Evolutionary conservation across 1,140 invertebrate species (phyloP).

Genomic region (Schlechtendalia chinensis): DNA sequence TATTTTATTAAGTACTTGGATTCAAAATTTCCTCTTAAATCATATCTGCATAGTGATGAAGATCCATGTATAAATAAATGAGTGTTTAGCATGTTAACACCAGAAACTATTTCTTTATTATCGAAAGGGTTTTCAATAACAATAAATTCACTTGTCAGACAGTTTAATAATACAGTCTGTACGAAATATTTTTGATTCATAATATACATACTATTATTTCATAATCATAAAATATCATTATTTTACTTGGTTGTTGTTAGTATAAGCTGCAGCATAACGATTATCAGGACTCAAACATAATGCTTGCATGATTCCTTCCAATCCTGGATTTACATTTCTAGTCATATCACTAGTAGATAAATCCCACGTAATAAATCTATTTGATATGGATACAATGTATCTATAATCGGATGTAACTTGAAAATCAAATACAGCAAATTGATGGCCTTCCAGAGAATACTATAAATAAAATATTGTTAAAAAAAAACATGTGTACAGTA

Average conservation of each 20-base stretch:
- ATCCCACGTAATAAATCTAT: conserved; percentile 97
- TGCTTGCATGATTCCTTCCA: conserved; percentile 94
- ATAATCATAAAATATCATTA: neutral
- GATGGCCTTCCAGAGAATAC: conserved; percentile 96
- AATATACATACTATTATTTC: neutral
- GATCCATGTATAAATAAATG: conserved; percentile 68
- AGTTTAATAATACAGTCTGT: conserved; percentile 80
- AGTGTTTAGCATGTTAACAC: conserved; percentile 74
- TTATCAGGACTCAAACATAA: conserved; percentile 92
- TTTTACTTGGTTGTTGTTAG: conserved; percentile 88
- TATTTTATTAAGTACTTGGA: conserved; percentile 51
- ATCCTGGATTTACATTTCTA: conserved; percentile 84
- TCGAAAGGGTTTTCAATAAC: conserved; percentile 81
- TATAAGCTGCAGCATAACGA: conserved; percentile 92
- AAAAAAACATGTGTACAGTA: neutral
- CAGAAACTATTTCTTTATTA: conserved; percentile 64
- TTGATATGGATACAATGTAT: conserved; percentile 94
- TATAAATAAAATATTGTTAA: conserved; percentile 57
- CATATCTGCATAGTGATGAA: conserved; percentile 69
- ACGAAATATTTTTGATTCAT: conserved; percentile 53
- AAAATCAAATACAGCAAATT: conserved; percentile 95
- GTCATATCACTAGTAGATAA: conserved; percentile 89
- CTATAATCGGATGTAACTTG: conserved; percentile 87
- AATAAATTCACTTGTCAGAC: conserved; percentile 85
- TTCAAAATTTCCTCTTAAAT: conserved; percentile 66